Conservation (phyloP, 2,797 vertebrate species). For the Pampus argenteus region DNA sequence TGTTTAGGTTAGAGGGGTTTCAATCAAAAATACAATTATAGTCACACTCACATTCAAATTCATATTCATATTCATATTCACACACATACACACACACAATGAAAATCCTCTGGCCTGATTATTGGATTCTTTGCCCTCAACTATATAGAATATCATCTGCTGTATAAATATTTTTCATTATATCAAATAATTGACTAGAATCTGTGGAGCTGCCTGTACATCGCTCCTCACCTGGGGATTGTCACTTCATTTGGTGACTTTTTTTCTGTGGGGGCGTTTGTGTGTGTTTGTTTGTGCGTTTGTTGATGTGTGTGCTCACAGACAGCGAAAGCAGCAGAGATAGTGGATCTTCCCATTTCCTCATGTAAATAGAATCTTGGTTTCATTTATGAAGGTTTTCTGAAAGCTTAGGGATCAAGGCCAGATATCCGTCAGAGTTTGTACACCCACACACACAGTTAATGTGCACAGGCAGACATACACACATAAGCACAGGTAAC, state of each 20-base stretch:
- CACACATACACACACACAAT: slow-evolving; percentile 12
- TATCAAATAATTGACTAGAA: slow-evolving; percentile 66
- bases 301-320: slow-evolving; percentile 11
- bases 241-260: slow-evolving; percentile 34
- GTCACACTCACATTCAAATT: slow-evolving; percentile 30
- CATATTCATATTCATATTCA: background rate
- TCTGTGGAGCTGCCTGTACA: slow-evolving; percentile 45
- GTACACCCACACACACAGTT: slow-evolving; percentile 5
- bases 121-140: slow-evolving; percentile 57
- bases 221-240: slow-evolving; percentile 41
- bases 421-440: slow-evolving; percentile 30
- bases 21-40: slow-evolving; percentile 68
- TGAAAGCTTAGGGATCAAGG: slow-evolving; percentile 45
- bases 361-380: slow-evolving; percentile 69
- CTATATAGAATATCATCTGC: slow-evolving; percentile 52
- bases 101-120: slow-evolving; percentile 51
- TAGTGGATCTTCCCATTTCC: slow-evolving; percentile 69
- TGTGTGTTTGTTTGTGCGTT: slow-evolving; percentile 7
- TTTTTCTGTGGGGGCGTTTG: slow-evolving; percentile 32
- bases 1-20: slow-evolving; percentile 68
- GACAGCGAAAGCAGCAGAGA: slow-evolving; percentile 44
- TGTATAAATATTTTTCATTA: slow-evolving; percentile 69
- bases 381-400: slow-evolving; percentile 54
- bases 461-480: background rate
- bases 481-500: slow-evolving; percentile 1